Evolutionary conservation across 1,140 invertebrate genomes (phyloP), one percentile per base, ranked within the genome.

Genomic region (Streblospio benedicti): DNA sequence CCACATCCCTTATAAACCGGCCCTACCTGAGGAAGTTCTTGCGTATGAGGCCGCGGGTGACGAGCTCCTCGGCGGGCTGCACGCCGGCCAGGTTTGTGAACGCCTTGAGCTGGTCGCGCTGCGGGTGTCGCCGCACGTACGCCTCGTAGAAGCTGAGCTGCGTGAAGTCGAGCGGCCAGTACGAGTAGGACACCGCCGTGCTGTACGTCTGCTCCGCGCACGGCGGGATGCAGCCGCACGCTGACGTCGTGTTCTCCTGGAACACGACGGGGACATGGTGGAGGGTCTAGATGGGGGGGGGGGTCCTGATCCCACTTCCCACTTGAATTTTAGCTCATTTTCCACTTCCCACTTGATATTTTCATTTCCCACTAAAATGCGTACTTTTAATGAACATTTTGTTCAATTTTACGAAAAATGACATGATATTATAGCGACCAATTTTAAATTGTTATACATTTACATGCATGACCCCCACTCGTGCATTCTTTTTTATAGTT

Each of bases 121-220:
- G 4, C 23, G 16, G 16, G 9, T 56, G 16, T 4, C 25, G 12
- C n/a, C 12, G 16, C 31, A 56, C 32, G 53, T 56, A 56, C 20
- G 16, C 14, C 4, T 31, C 9, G 53, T 20, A 56, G 53, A 56
- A 56, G 3, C 12, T 14, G 16, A 18, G 16, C 35, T 56, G 53
- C 20, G 14, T 5, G 53, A 38, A 38, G 53, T 56, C 53, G 4
- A 56, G 31, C 31, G 53, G 53, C 53, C 53, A 56, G 53, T 45
- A 56, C 6, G 53, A 56, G 33, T 56, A 56, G 4, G 53, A 56
- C 31, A 23, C 28, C n/a, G 35, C 33, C 16, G 14, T 38, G 30
- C 12, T 4, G 53, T 56, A 56, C 16, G 6, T 12, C 4, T 41
- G 28, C 35, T 56, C 53, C 14, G 5, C 27, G 23, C 53, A 56